A percentile compares a stretch with the other conserved stretches of the same genome.
phyloP scores from a whole-genome alignment of 2,113 vertebrate genomes.

The Silurus glanis region DNA sequence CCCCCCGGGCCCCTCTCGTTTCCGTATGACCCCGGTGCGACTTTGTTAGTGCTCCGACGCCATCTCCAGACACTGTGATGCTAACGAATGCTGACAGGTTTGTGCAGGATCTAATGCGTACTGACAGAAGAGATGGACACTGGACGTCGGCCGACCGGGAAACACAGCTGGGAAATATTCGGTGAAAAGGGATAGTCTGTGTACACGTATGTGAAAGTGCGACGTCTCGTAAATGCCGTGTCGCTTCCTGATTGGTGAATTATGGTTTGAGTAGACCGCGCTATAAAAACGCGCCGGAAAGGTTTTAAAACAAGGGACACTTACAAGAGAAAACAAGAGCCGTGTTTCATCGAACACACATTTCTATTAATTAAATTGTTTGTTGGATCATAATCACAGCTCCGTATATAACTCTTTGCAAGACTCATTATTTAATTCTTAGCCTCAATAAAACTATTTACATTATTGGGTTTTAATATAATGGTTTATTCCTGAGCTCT shows the following conservation, averaged over 20 bases:
- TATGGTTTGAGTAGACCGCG: neutral
- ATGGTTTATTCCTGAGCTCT: too few species aligned
- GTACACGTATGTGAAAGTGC: neutral
- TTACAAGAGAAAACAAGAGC: neutral
- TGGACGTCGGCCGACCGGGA: slow-evolving; percentile 34
- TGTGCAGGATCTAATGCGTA: slow-evolving; percentile 31
- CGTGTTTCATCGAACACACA: neutral
- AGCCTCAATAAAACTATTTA: neutral
- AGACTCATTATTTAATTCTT: neutral
- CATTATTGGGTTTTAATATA: too few species aligned
- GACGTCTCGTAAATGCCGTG: neutral
- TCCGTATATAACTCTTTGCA: neutral
- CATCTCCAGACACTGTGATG: neutral
- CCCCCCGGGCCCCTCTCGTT: slow-evolving; percentile 25
- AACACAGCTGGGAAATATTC: neutral
- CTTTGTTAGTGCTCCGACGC: neutral
- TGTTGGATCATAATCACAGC: neutral
- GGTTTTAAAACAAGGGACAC: neutral
- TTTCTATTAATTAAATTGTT: neutral
- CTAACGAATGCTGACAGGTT: slow-evolving; percentile 30
- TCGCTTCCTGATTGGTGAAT: neutral
- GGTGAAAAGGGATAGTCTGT: slow-evolving; percentile 17
- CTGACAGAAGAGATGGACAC: slow-evolving; percentile 37
- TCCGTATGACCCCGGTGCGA: slow-evolving; percentile 19
- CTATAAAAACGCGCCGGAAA: neutral